Conservation (phyloP, 37 sponge, comb jelly and placozoan species). For the Crambe crambe region DNA sequence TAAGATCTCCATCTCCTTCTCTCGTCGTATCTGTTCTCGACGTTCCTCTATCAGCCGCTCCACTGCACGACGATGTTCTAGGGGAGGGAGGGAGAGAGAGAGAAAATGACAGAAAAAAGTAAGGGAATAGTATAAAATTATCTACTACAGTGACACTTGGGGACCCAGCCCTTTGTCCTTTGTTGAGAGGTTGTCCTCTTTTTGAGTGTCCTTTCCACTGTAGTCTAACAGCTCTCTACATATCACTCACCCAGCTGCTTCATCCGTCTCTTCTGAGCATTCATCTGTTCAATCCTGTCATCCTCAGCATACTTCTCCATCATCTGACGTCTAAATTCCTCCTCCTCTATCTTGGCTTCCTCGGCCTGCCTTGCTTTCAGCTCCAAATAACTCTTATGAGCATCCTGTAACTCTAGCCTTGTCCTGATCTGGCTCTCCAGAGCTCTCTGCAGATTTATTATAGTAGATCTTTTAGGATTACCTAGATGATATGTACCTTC, state of each 20-base stretch:
- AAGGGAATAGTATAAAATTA: not conserved
- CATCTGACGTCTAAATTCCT: constrained; percentile 87
- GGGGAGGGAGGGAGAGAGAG: not conserved
- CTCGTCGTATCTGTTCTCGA: constrained; percentile 63
- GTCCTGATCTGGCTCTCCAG: constrained; percentile 75
- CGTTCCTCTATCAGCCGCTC: constrained; percentile 90
- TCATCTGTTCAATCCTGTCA: constrained; percentile 96
- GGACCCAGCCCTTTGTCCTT: too few species aligned
- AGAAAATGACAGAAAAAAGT: too few species aligned
- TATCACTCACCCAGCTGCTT: constrained; percentile 74
- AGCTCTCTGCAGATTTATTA: constrained; percentile 16
- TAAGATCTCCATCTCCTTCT: constrained; percentile 87
- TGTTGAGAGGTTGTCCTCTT: not conserved
- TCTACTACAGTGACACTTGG: not conserved
- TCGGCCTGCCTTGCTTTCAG: constrained; percentile 62
- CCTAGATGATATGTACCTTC: constrained; percentile 34
- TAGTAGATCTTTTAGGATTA: too few species aligned
- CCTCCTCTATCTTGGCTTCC: constrained; percentile 86
- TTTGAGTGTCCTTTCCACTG: not conserved
- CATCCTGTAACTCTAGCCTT: constrained; percentile 87
- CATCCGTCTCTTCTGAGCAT: constrained; percentile 96
- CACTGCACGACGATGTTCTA: constrained; percentile 93
- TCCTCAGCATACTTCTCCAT: constrained; percentile 98
- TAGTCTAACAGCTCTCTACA: not conserved
- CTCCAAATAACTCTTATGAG: constrained; percentile 75